These are phyloP conservation scores for Phylloscopus trochiloides DNA, from an alignment of 2,113 vertebrate species.

Conservation along the genomic window DNA sequence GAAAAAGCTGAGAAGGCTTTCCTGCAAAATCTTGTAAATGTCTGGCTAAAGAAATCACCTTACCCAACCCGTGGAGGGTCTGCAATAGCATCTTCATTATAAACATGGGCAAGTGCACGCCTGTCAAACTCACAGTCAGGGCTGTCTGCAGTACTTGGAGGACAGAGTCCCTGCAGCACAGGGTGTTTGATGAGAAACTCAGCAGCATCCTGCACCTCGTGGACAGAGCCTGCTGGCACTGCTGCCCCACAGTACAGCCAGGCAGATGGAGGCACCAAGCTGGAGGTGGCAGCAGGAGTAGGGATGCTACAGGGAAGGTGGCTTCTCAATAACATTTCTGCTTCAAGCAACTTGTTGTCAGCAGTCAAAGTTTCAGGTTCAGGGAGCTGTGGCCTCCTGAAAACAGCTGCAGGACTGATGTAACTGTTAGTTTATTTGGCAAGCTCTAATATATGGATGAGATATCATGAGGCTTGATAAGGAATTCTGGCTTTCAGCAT, in stretches of 20 bases:
- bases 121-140: constrained; percentile 48
- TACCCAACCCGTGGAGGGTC: constrained; percentile 4
- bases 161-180: constrained; percentile 32
- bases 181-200: constrained; percentile 67
- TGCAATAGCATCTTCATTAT: constrained; percentile 40
- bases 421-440: constrained; percentile 46
- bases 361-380: constrained; percentile 71
- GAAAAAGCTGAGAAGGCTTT: background rate
- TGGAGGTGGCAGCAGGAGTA: constrained; percentile 45
- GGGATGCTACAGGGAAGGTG: constrained; percentile 36
- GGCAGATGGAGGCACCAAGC: constrained; percentile 68
- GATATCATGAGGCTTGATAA: constrained; percentile 5
- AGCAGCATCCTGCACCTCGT: constrained; percentile 50
- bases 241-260: background rate
- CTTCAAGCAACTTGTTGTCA: constrained; percentile 72
- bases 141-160: constrained; percentile 42
- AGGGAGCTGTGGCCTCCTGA: constrained; percentile 60
- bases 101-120: constrained; percentile 17
- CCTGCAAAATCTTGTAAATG: background rate
- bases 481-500: background rate
- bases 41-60: constrained; percentile 37
- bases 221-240: constrained; percentile 56
- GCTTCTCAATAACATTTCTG: constrained; percentile 66
- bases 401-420: constrained; percentile 68
- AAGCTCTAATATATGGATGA: constrained; percentile 41